Evolutionary conservation across 2,797 vertebrate species (phyloP), one percentile per base, ranked within the genome.

Genomic region (Lacerta bilineata): DNA sequence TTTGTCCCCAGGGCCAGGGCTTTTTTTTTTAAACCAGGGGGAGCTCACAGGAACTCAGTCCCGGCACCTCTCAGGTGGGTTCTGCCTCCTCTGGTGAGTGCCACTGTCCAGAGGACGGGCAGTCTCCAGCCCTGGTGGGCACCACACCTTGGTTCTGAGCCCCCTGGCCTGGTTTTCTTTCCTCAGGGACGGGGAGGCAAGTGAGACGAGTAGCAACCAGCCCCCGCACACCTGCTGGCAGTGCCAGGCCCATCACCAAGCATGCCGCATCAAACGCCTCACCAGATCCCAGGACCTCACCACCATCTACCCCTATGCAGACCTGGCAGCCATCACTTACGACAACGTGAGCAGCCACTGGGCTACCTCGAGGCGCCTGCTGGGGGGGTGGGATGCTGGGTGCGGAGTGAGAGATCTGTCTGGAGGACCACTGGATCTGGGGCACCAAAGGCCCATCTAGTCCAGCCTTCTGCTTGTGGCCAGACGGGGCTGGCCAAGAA

Each of bases 241-340:
- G 0, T 87, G 88, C 72, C 87, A 93, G 9, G 87, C 90, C 2
- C 88, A 94, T 0, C 87, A 94, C 0, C 86, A 85, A 2, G 50
- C 17, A 0, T 90, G 77, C 91, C 25, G 88, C 11, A 1, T 75
- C 2, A 3, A 89, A 7, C 75, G 64, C 17, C 74, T 61, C 23
- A 59, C 87, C 39, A 83, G 90, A 8, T 71, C 89, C 0, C 80
- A 85, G 7, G 86, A 94, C 27, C 83, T 96, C 3, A 43, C 87
- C 8, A 96, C 96, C 0, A 0, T 95, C n/a, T 96, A 94, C 76
- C 94, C 96, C 33, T 95, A 95, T 0, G 88, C 95, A 61, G 91
- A 95, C 50, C 92, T 94, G 0, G 33, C 87, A 0, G 9, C 91
- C 27, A 7, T 95, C 0, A 3, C 91, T 82, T 95, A 94, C 9